phyloP scores from a whole-genome alignment of 2,888 invertebrate genomes.

The Monopis laevigella region DNA sequence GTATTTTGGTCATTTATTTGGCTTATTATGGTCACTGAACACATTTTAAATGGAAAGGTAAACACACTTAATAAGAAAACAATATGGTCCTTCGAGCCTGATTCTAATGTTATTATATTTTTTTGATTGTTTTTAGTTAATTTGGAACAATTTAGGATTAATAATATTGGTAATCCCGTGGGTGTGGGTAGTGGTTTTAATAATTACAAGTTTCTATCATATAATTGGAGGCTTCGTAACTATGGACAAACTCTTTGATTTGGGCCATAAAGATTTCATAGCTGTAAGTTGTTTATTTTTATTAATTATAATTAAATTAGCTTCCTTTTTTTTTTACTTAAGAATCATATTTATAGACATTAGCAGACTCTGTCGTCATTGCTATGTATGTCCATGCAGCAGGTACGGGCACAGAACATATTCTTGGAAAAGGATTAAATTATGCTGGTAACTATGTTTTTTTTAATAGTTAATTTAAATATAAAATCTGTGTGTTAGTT shows the following conservation, averaged over 20 bases:
- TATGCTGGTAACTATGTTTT: conserved; percentile 46
- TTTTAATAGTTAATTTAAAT: no score
- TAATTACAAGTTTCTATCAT: conserved; percentile 26
- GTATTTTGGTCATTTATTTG: conserved; percentile 39
- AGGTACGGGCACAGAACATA: conserved; percentile 45
- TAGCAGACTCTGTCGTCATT: conserved; percentile 41
- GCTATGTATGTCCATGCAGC: conserved; percentile 48
- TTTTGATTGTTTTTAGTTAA: conserved; percentile 36
- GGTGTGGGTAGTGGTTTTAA: conserved; percentile 34
- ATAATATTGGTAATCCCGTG: conserved; percentile 40
- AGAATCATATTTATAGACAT: conserved; percentile 26
- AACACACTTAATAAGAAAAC: conserved; percentile 8
- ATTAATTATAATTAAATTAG: no score
- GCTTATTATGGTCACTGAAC: conserved; percentile 36
- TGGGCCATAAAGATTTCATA: conserved; percentile 35
- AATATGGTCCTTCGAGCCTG: no score
- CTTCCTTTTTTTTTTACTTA: not conserved
- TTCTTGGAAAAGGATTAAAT: conserved; percentile 53
- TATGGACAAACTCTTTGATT: conserved; percentile 29
- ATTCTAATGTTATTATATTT: not conserved
- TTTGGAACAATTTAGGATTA: conserved; percentile 44
- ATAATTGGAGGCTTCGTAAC: conserved; percentile 22
- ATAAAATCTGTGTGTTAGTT: no score
- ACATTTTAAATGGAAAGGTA: conserved; percentile 34
- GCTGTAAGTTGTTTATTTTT: no score